phyloP scores from a whole-genome alignment of 2,888 invertebrate species.

The Dolomedes plantarius region DNA sequence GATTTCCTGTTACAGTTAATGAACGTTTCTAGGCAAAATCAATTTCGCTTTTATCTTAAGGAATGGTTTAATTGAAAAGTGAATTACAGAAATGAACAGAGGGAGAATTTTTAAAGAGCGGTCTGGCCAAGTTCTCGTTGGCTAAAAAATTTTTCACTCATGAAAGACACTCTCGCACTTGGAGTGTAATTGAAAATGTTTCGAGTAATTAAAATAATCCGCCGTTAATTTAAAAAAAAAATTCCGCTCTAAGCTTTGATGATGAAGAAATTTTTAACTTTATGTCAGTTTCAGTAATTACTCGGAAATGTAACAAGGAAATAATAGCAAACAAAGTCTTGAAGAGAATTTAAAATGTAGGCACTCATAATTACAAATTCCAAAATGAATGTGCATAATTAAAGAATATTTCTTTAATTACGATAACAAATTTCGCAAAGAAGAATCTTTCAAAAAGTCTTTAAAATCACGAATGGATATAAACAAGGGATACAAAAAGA shows the following conservation, averaged over 20 bases:
- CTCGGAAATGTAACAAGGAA: too few relatives aligned
- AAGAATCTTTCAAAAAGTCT: too few relatives aligned
- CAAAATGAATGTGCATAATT: too few relatives aligned
- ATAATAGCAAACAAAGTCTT: too few relatives aligned
- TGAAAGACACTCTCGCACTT: neutral
- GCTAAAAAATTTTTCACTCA: too few relatives aligned
- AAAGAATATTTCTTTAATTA: too few relatives aligned
- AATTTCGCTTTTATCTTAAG: constrained; percentile 37
- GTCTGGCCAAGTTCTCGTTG: too few relatives aligned
- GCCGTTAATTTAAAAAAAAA: neutral
- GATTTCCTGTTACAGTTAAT: constrained; percentile 59
- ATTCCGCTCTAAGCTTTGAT: neutral
- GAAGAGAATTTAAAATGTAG: too few relatives aligned
- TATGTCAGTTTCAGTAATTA: neutral
- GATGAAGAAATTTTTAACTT: neutral
- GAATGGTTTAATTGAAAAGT: constrained; percentile 9
- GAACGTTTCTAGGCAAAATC: constrained; percentile 56
- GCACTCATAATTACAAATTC: too few relatives aligned
- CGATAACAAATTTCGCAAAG: too few relatives aligned
- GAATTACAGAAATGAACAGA: constrained; percentile 2
- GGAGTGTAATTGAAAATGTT: neutral
- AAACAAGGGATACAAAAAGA: too few relatives aligned
- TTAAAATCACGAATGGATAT: too few relatives aligned
- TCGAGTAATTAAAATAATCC: neutral
- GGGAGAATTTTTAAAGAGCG: neutral